phyloP scores from a whole-genome alignment of 2,888 invertebrate species.

The Trissoscelio sp. region DNA sequence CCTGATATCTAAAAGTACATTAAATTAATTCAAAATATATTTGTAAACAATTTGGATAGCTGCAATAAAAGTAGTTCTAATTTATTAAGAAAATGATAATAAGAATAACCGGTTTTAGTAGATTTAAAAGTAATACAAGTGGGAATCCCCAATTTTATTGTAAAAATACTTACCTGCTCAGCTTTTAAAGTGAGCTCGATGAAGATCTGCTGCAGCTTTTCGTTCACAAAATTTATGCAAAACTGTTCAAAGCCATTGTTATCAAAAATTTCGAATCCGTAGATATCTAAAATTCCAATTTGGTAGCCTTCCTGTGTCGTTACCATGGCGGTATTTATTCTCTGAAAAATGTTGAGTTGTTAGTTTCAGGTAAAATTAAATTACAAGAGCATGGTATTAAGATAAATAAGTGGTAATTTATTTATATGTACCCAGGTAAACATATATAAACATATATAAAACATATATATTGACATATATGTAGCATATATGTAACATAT shows the following conservation, averaged over 20 bases:
- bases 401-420: no score
- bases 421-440: no score
- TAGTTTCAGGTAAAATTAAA: not conserved
- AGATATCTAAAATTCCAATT: slow-evolving; percentile 88
- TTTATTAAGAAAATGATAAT: no score
- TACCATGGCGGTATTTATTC: slow-evolving; percentile 87
- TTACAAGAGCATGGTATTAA: not conserved
- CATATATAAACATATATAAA: no score
- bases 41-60: no score
- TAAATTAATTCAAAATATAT: no score
- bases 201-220: slow-evolving; percentile 89
- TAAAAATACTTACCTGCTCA: slow-evolving; percentile 85
- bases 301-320: slow-evolving; percentile 83
- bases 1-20: no score
- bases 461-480: no score
- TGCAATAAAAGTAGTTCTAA: no score
- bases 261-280: slow-evolving; percentile 89
- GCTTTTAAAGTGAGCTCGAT: slow-evolving; percentile 89
- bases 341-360: slow-evolving; percentile 81
- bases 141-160: not conserved
- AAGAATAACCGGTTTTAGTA: no score
- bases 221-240: slow-evolving; percentile 89
- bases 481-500: no score
- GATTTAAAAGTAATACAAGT: no score
- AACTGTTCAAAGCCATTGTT: slow-evolving; percentile 89